A percentile compares a stretch with the other conserved stretches of the same genome.
Evolutionary conservation across 2,888 invertebrate species (phyloP).

Genomic region (Andrena bicolor): DNA sequence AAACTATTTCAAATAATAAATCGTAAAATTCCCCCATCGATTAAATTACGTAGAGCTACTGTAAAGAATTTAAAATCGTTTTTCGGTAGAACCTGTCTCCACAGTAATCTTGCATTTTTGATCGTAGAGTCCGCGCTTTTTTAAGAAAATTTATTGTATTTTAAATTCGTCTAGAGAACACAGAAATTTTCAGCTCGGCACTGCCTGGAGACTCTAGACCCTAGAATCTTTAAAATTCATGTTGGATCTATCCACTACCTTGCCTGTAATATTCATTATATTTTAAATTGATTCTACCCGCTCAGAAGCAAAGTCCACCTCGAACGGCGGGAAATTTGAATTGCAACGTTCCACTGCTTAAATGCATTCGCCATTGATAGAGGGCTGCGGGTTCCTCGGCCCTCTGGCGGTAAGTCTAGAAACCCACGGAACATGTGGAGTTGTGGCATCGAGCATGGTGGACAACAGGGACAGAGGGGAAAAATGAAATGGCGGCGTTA

Average conservation of each 20-base stretch:
- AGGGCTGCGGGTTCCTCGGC: neutral
- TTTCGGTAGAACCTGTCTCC: too few species aligned
- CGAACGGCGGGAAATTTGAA: conserved; percentile 6
- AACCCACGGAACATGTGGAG: conserved; percentile 28
- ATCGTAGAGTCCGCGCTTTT: neutral
- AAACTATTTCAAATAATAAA: too few species aligned
- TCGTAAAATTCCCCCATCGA: too few species aligned
- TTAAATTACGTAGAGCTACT: too few species aligned
- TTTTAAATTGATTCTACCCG: neutral
- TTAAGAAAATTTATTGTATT: neutral
- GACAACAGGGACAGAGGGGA: conserved; percentile 47
- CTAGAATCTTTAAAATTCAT: neutral
- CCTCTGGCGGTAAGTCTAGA: neutral
- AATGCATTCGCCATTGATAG: neutral
- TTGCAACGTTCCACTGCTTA: neutral
- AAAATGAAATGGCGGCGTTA: conserved; percentile 73
- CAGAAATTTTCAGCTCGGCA: too few species aligned
- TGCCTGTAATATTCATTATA: neutral
- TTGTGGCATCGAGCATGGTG: conserved; percentile 21
- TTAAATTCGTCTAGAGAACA: too few species aligned
- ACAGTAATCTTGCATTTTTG: too few species aligned
- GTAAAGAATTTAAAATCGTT: too few species aligned
- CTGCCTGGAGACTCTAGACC: too few species aligned
- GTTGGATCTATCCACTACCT: neutral
- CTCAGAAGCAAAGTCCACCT: neutral